Evolutionary conservation across 64 coral and sea anemone genomes (phyloP), one percentile per base, ranked within the genome.

Genomic region (Actinia equina): DNA sequence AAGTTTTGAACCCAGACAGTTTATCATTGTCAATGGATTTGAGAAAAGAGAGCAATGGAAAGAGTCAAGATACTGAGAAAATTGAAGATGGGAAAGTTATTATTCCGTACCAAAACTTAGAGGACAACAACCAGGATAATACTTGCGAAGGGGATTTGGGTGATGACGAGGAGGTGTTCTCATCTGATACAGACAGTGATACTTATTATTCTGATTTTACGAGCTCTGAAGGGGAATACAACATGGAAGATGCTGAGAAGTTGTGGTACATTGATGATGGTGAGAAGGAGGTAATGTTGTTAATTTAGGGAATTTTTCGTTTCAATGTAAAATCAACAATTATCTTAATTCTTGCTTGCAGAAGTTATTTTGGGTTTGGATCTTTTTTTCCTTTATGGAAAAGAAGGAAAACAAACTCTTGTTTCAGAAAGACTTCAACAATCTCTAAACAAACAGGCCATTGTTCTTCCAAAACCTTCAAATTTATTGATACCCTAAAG

Each of bases 191-290:
- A 81, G 83, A 85, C 26, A 58, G 30, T 85, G 83, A 85, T 63
- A 85, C 30, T 18, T 85, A 52, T 61, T 85, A 30, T 53, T 85
- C 83, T 60, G 83, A 85, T 43, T 57, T 27, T 62, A 58, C 83
- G 62, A 85, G 22, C 13, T 85, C 83, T 22, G 83, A 59, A 18
- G 83, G 83, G 0, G 49, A 85, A 57, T 85, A 85, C 20, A 6
- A 42, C 59, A 85, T 85, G 30, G 83, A 59, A 18, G 55, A 85
- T 60, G 55, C 49, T 16, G 83, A 85, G 53, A 85, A 60, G 52
- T 61, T 63, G 30, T 62, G 52, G 9, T 54, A 26, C 19, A 25
- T 41, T 85, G 43, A 51, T 6, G 43, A 81, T 7, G 49, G 12
- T 81, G 23, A 81, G 19, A 41, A 42, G 6, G 26, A 30, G 69